phyloP scores from a whole-genome alignment of 2,888 invertebrate genomes.

The Aspidiotus rigidus region DNA sequence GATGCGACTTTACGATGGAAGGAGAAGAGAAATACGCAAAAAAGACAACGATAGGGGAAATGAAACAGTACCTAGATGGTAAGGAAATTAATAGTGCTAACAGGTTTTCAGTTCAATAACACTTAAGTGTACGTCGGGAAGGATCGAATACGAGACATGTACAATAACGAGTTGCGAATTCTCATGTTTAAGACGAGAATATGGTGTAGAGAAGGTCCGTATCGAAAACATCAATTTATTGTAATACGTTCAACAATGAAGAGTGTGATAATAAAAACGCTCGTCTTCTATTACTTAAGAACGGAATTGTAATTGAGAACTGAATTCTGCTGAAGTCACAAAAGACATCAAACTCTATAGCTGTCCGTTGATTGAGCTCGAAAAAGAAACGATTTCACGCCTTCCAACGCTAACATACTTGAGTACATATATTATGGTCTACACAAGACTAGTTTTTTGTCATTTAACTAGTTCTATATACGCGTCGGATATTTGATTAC shows the following conservation, averaged over 20 bases:
- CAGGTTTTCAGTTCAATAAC: constrained; percentile 30
- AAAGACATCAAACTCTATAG: no score
- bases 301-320: constrained; percentile 27
- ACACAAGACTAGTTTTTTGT: no score
- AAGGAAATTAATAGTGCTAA: constrained; percentile 6
- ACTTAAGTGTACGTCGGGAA: neutral
- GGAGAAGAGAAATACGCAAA: neutral
- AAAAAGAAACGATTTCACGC: no score
- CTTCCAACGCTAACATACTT: no score
- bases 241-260: constrained; percentile 29
- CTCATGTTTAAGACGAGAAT: constrained; percentile 29
- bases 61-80: no score
- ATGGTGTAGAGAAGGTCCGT: constrained; percentile 11
- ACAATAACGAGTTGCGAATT: constrained; percentile 29
- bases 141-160: neutral
- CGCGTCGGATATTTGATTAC: no score
- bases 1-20: no score
- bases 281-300: constrained; percentile 16
- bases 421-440: no score
- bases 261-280: constrained; percentile 19
- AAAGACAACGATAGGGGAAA: neutral
- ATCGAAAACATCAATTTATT: constrained; percentile 29
- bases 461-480: no score
- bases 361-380: no score
- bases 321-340: neutral